These are phyloP conservation scores for Choloepus didactylus DNA, from an alignment of 2,797 vertebrate species.

Conservation along the genomic window DNA sequence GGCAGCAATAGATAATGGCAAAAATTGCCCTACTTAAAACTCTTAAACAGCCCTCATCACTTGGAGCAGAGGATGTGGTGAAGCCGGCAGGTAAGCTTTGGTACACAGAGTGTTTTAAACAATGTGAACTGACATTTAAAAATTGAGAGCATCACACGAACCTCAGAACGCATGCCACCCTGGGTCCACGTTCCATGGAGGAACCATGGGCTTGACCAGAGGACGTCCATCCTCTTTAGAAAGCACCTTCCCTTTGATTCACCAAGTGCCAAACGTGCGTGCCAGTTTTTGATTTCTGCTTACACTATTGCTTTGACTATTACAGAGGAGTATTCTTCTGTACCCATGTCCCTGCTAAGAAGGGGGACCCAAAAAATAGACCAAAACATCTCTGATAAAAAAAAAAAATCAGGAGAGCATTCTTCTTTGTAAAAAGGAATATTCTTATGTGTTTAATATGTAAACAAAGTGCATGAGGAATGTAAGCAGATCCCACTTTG, in stretches of 20 bases:
- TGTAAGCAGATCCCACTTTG: not conserved
- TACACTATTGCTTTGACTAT: not conserved
- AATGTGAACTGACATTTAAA: conserved; percentile 1
- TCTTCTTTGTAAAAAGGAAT: not conserved
- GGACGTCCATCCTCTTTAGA: not conserved
- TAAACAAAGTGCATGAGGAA: not conserved
- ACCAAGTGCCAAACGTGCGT: accelerated
- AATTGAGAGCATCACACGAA: not conserved
- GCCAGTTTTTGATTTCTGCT: not conserved
- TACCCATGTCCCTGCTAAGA: not conserved
- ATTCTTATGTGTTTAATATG: not conserved
- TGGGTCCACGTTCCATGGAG: not conserved
- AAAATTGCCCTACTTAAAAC: not conserved
- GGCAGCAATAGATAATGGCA: not conserved
- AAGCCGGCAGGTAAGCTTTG: not conserved
- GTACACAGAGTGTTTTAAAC: not conserved
- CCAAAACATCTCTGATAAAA: not conserved
- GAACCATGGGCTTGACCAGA: accelerated
- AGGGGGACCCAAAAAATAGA: not conserved
- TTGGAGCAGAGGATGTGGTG: not conserved
- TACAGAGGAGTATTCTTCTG: not conserved
- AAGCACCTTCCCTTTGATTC: not conserved
- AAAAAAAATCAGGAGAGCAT: not conserved
- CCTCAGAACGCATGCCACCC: not conserved
- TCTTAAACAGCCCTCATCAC: not conserved